Conservation (phyloP, 2,797 vertebrate species). For the Staurois parvus region DNA sequence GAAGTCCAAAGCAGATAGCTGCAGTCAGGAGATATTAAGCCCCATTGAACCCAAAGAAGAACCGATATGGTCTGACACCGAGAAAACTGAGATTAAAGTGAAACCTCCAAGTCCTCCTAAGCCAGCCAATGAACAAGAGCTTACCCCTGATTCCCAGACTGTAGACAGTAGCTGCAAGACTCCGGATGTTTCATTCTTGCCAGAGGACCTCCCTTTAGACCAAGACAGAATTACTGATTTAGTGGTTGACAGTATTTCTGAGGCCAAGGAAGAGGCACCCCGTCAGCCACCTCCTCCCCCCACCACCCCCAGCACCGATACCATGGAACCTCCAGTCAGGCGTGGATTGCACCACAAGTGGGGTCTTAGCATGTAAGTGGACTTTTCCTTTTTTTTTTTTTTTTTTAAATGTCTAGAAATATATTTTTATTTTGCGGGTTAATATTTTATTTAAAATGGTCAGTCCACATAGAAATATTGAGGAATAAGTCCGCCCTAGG, state of each 20-base stretch:
- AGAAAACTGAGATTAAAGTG: slow-evolving; percentile 63
- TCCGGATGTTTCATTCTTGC: slow-evolving; percentile 85
- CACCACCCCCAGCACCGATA: slow-evolving; percentile 72
- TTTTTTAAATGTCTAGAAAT: too few species aligned
- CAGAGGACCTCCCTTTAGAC: slow-evolving; percentile 76
- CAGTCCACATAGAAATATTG: too few species aligned
- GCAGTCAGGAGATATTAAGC: slow-evolving; percentile 69
- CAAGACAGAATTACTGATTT: slow-evolving; percentile 65
- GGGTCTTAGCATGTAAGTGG: slow-evolving; percentile 89
- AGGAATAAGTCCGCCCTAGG: too few species aligned
- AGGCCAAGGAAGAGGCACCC: slow-evolving; percentile 68
- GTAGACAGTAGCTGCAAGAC: slow-evolving; percentile 94
- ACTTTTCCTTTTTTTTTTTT: background rate
- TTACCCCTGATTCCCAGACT: slow-evolving; percentile 90
- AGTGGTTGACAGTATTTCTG: slow-evolving; percentile 67
- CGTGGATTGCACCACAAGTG: slow-evolving; percentile 92
- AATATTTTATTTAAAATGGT: too few species aligned
- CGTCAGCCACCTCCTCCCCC: slow-evolving; percentile 66
- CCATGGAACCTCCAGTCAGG: slow-evolving; percentile 91
- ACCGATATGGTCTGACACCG: slow-evolving; percentile 74
- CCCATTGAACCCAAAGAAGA: slow-evolving; percentile 76
- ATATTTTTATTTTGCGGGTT: too few species aligned
- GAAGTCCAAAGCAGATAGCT: slow-evolving; percentile 77
- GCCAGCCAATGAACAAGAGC: slow-evolving; percentile 78
- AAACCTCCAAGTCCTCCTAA: slow-evolving; percentile 66